A percentile compares a stretch with the other conserved stretches of the same genome.
Evolutionary conservation across 2,888 invertebrate species (phyloP).

Genomic region (Leptothorax acervorum): DNA sequence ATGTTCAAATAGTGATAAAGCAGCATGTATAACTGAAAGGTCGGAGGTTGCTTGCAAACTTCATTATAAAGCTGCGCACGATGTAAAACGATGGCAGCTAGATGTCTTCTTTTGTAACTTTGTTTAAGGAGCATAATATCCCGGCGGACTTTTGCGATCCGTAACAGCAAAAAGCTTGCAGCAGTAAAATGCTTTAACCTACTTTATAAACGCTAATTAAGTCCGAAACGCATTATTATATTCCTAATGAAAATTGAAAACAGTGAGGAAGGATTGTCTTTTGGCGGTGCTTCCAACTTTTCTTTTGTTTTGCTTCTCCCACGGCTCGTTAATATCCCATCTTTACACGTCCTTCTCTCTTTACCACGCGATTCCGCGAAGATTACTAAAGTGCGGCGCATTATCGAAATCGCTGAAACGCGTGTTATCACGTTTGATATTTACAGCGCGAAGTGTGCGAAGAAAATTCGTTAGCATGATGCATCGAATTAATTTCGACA

Average conservation of each 20-base stretch:
- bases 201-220: conserved; percentile 42
- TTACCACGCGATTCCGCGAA: not conserved
- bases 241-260: conserved; percentile 45
- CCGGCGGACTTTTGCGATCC: conserved; percentile 35
- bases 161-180: conserved; percentile 27
- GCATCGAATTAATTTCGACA: conserved; percentile 21
- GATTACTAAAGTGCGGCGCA: not conserved
- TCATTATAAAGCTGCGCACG: conserved; percentile 43
- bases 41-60: conserved; percentile 32
- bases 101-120: conserved; percentile 55
- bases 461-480: conserved; percentile 14
- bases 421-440: conserved; percentile 14
- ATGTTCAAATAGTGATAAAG: conserved; percentile 71
- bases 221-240: conserved; percentile 37
- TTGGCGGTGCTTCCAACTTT: not conserved
- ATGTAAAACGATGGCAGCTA: conserved; percentile 42
- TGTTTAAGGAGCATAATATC: conserved; percentile 50
- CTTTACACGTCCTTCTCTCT: not conserved
- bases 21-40: conserved; percentile 43
- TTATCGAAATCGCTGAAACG: not conserved
- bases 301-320: not conserved
- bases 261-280: conserved; percentile 27
- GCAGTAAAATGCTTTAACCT: conserved; percentile 44
- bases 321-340: not conserved
- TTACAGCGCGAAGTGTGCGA: not conserved